phyloP scores from a whole-genome alignment of 2,888 invertebrate species.

The Malthinus seriepunctatus region DNA sequence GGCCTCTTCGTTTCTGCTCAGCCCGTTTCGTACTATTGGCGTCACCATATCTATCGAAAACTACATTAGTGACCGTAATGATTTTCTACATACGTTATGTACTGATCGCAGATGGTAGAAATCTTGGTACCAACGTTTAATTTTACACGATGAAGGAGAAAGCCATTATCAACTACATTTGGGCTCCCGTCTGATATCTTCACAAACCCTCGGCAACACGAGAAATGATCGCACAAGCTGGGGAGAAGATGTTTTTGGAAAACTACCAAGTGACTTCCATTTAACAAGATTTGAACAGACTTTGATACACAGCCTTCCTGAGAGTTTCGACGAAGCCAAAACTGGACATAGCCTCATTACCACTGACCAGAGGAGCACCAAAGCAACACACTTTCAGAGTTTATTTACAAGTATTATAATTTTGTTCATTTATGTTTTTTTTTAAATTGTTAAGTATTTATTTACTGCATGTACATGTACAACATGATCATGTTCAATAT shows the following conservation, averaged over 20 bases:
- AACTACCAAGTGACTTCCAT: too few relatives aligned
- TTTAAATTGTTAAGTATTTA: too few relatives aligned
- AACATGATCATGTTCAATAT: too few relatives aligned
- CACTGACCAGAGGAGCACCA: conserved; percentile 2
- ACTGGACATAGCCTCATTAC: neutral
- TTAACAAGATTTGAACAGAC: neutral
- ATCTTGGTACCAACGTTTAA: conserved; percentile 4
- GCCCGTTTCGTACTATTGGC: conserved; percentile 26
- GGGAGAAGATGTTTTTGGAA: too few relatives aligned
- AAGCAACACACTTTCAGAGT: neutral
- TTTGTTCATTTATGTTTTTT: neutral
- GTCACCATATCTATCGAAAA: conserved; percentile 16
- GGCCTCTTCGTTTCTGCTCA: conserved; percentile 27
- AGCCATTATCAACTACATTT: conserved; percentile 12
- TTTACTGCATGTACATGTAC: too few relatives aligned
- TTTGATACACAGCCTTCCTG: neutral
- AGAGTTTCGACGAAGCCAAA: neutral
- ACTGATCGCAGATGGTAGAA: conserved; percentile 18
- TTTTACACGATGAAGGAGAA: conserved; percentile 17
- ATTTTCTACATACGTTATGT: conserved; percentile 10
- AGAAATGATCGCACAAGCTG: too few relatives aligned
- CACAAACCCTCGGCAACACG: neutral
- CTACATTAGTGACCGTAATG: conserved; percentile 12
- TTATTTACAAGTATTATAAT: neutral
- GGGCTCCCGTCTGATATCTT: neutral